phyloP scores from a whole-genome alignment of 2,888 invertebrate genomes.

The Stictocephala bisonia region DNA sequence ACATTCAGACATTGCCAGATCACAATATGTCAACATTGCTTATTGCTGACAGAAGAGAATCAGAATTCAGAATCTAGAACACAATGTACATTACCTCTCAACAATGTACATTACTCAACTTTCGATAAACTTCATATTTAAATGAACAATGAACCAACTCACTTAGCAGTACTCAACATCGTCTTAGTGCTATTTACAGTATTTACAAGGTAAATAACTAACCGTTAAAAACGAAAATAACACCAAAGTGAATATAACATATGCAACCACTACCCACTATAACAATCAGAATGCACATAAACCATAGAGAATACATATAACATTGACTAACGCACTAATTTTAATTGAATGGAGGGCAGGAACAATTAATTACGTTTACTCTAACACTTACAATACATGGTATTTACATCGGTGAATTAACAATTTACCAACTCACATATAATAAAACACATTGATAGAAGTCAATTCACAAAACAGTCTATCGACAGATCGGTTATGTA shows the following conservation, averaged over 20 bases:
- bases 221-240: not conserved
- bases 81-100: not conserved
- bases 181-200: slow-evolving; percentile 21
- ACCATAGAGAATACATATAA: slow-evolving; percentile 19
- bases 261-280: not conserved
- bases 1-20: slow-evolving; percentile 10
- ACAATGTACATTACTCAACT: not conserved
- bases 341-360: slow-evolving; percentile 36
- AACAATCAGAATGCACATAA: not conserved
- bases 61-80: slow-evolving; percentile 40
- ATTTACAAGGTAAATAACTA: slow-evolving; percentile 16
- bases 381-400: slow-evolving; percentile 32
- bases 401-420: too few species aligned
- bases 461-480: too few species aligned
- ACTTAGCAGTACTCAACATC: not conserved
- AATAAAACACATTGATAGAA: too few species aligned
- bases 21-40: not conserved
- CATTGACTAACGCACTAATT: slow-evolving; percentile 33
- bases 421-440: too few species aligned
- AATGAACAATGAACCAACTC: slow-evolving; percentile 18
- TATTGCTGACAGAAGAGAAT: slow-evolving; percentile 26
- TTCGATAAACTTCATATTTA: slow-evolving; percentile 21
- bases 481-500: too few species aligned
- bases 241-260: not conserved
- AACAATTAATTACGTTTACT: slow-evolving; percentile 3